Evolutionary conservation across 2,888 invertebrate genomes (phyloP).

Genomic region (Coenonympha arcania): DNA sequence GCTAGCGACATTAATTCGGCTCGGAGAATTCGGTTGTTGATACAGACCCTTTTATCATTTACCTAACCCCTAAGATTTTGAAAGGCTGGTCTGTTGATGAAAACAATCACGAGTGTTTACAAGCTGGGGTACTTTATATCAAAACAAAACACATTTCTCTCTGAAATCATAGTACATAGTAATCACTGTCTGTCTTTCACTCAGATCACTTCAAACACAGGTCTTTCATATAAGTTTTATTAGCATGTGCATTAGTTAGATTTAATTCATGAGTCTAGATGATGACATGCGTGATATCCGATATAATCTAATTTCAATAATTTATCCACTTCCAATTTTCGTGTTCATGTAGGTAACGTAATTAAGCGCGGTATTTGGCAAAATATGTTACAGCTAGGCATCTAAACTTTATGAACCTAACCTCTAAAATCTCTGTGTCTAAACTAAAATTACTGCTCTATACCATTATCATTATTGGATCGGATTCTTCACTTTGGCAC

Average conservation of each 20-base stretch:
- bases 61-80: background rate
- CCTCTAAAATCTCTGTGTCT: background rate
- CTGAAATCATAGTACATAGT: background rate
- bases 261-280: too few relatives aligned
- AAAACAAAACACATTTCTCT: background rate
- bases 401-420: background rate
- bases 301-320: too few relatives aligned
- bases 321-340: background rate
- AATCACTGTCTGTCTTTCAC: too few relatives aligned
- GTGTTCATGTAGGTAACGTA: background rate
- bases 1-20: conserved; percentile 4
- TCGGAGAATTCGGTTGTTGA: conserved; percentile 1
- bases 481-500: too few relatives aligned
- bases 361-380: background rate
- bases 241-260: too few relatives aligned
- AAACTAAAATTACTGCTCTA: background rate
- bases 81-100: background rate
- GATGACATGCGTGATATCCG: too few relatives aligned
- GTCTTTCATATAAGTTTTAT: too few relatives aligned
- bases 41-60: background rate
- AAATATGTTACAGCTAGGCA: background rate
- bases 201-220: too few relatives aligned
- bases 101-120: background rate
- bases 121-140: background rate
- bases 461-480: too few relatives aligned